A percentile compares a stretch with the other conserved stretches of the same genome.
These are phyloP conservation scores for Antigone vipio DNA, from an alignment of 2,113 vertebrate genomes.

Conservation along the genomic window DNA sequence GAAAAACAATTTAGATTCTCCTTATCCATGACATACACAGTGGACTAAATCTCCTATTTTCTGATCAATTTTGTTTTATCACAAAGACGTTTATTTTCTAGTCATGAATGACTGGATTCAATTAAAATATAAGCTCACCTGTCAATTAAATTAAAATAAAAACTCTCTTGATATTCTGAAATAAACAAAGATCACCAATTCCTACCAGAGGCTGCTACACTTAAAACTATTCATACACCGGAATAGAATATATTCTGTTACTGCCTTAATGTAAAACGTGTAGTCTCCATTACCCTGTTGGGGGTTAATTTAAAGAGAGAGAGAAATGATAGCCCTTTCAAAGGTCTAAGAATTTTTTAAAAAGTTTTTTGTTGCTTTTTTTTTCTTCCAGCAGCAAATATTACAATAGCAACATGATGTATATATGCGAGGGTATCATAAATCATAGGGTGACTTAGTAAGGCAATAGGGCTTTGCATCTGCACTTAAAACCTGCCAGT, in stretches of 20 bases:
- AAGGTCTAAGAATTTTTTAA: neutral
- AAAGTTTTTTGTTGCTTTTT: neutral
- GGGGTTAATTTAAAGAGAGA: neutral
- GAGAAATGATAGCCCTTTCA: neutral
- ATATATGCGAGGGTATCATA: neutral
- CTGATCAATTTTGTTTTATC: neutral
- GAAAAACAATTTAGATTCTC: neutral
- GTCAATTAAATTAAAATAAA: neutral
- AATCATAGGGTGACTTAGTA: neutral
- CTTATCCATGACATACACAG: neutral
- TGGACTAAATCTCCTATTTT: neutral
- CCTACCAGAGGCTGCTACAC: neutral
- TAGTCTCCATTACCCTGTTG: neutral
- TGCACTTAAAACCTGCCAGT: neutral
- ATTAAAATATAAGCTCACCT: neutral
- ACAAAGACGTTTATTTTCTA: neutral
- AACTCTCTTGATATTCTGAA: neutral
- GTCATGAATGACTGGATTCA: slow-evolving; percentile 7
- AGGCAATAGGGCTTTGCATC: neutral
- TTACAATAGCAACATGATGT: neutral
- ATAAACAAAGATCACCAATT: neutral
- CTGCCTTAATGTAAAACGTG: neutral
- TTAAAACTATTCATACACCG: neutral
- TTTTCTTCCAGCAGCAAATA: neutral
- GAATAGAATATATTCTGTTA: neutral